A percentile compares a stretch with the other conserved stretches of the same genome.
Evolutionary conservation across 2,113 vertebrate species (phyloP).

Genomic region (Pristiophorus japonicus): DNA sequence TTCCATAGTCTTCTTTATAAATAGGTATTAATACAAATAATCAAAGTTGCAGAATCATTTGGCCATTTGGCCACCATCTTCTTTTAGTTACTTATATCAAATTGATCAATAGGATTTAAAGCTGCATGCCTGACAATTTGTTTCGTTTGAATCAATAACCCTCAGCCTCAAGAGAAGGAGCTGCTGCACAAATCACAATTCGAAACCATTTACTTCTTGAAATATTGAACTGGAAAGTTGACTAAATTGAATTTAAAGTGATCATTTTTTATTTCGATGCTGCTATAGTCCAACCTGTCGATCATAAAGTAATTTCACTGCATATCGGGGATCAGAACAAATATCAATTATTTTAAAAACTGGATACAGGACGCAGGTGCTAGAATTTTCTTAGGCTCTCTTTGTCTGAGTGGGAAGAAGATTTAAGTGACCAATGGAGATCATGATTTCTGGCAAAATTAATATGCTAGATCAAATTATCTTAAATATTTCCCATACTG

Average conservation of each 20-base stretch:
- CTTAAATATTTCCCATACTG: background rate
- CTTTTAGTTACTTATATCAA: background rate
- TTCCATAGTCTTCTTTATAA: background rate
- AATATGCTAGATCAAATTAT: background rate
- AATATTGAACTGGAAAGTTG: constrained; percentile 20
- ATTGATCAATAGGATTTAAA: background rate
- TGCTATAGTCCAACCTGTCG: background rate
- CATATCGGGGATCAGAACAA: background rate
- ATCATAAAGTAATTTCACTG: background rate
- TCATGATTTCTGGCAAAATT: background rate
- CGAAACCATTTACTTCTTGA: constrained; percentile 31
- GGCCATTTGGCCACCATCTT: background rate
- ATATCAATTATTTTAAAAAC: constrained; percentile 17
- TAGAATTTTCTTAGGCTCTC: background rate
- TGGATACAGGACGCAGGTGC: background rate
- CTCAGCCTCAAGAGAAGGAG: background rate
- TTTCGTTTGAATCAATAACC: constrained; percentile 5
- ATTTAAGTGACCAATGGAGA: background rate
- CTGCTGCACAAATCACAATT: background rate
- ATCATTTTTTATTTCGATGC: background rate
- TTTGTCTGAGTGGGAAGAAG: background rate
- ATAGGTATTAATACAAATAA: background rate
- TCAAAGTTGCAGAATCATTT: background rate
- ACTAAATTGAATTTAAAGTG: constrained; percentile 12
- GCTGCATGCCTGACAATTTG: background rate